Base-by-base conservation (phyloP, 2,797 vertebrate species). In the Chelidonichthys spinosus region DNA sequence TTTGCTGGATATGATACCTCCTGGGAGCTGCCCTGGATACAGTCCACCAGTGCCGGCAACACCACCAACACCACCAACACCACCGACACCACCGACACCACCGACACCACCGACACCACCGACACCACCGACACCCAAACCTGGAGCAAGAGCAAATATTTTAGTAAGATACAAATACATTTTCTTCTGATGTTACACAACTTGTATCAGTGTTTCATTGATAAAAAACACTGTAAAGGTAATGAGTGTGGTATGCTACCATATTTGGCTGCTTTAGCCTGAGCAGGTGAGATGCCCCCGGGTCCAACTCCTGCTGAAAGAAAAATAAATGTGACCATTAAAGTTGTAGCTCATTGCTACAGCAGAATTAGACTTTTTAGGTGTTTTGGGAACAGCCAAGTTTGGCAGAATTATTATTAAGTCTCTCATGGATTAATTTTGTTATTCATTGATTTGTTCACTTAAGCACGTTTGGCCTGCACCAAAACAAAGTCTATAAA, bases 271-370 rank as follows among this genome's bases (percentile, higher is more conserved):
- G 49, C 49, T 53, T 53, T 53, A 32, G 50, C 50, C 11, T 53
- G 50, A 53, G 50, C 50, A 33, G 50, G 50, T 53, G 50, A 53
- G 25, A 53, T 53, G 50, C 5, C 50, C 50, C 50, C 50, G 7
- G 25, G 4, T 6, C 18, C 94, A 3, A 95, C 93, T 81, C 95
- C 95, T 95, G 81, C 55, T 82, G 2, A 11, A 56, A 71, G 35
- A n/a, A 52, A 70, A 72, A 17, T 15, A 56, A 49, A 36, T 39
- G 8, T 9, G 25, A 25, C n/a, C 49, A 32, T 4, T 25, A 25
- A 25, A 25, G 25, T 25, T 50, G 4, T 50, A 25, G 18, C 25
- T 50, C 4, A 18, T 25, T 50, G 47, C 4, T 10, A 50, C 7
- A 25, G n/a, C 18, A 25, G 6, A 25, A 11, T 50, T 25, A 25